These are phyloP conservation scores for Zaprionus obscuricornis DNA, from an alignment of 2,888 invertebrate species.

Conservation along the genomic window DNA sequence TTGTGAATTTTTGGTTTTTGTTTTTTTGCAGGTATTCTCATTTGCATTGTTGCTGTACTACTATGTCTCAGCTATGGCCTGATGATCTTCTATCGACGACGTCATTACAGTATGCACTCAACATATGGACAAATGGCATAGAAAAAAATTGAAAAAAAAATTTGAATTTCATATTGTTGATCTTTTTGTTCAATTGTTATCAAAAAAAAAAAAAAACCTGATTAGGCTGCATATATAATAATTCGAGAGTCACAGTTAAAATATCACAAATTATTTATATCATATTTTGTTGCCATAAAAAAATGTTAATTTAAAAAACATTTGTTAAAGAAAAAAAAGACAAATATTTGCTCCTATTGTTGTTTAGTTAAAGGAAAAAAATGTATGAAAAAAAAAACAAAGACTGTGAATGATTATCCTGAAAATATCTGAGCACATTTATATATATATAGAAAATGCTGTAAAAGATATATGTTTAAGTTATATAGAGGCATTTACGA, in stretches of 20 bases:
- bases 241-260: no score
- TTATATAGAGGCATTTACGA: conserved; percentile 43
- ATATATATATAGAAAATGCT: conserved; percentile 16
- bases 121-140: conserved; percentile 81
- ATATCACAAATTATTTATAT: conserved; percentile 17
- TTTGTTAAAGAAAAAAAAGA: no score
- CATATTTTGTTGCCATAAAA: conserved; percentile 23
- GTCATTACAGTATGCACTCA: conserved; percentile 75
- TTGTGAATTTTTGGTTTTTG: not conserved
- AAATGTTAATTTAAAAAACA: not conserved
- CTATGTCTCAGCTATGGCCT: conserved; percentile 75
- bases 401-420: conserved; percentile 71
- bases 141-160: no score
- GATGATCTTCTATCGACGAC: conserved; percentile 79
- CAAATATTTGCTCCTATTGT: no score
- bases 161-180: conserved; percentile 15
- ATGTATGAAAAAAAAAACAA: no score
- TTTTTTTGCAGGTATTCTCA: conserved; percentile 66
- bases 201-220: conserved; percentile 9
- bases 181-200: conserved; percentile 24
- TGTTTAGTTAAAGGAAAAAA: not conserved
- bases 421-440: conserved; percentile 51
- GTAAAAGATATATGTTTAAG: conserved; percentile 27
- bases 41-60: conserved; percentile 73
- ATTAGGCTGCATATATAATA: no score